phyloP scores from a whole-genome alignment of 2,888 invertebrate species.

The Blomia tropicalis region DNA sequence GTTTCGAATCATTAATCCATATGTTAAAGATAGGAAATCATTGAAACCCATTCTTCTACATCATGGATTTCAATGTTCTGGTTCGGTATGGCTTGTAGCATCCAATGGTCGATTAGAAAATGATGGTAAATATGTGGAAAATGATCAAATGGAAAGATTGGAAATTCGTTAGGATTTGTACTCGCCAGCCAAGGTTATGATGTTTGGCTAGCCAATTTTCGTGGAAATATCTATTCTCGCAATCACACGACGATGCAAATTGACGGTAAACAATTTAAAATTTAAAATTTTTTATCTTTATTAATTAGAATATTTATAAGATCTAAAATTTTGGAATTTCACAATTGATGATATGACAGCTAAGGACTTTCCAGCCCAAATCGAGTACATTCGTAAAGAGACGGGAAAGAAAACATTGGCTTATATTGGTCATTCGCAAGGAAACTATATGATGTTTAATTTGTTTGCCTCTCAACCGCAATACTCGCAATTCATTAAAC shows the following conservation, averaged over 20 bases:
- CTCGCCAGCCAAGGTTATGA: constrained; percentile 24
- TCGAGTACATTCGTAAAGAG: constrained; percentile 4
- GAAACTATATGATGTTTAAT: constrained; percentile 24
- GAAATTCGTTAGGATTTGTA: constrained; percentile 20
- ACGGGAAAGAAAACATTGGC: neutral
- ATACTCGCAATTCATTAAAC: constrained; percentile 17
- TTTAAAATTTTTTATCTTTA: no score
- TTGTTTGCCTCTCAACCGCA: constrained; percentile 14
- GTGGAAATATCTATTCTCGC: constrained; percentile 23
- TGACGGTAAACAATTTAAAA: no score
- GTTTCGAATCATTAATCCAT: constrained; percentile 40
- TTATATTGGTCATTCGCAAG: constrained; percentile 24
- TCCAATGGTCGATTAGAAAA: neutral
- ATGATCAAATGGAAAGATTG: neutral
- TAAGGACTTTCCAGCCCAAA: constrained; percentile 9
- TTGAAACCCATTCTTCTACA: constrained; percentile 46
- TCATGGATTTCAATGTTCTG: constrained; percentile 62
- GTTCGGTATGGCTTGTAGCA: constrained; percentile 58
- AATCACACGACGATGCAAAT: constrained; percentile 14
- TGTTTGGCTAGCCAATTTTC: constrained; percentile 24
- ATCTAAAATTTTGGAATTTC: constrained; percentile 15
- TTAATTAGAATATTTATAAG: no score
- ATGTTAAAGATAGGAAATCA: neutral
- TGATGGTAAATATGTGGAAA: neutral
- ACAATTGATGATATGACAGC: constrained; percentile 18